Evolutionary conservation across 92 coral and sea anemone species (phyloP).

Genomic region (Zoanthus gigantus): DNA sequence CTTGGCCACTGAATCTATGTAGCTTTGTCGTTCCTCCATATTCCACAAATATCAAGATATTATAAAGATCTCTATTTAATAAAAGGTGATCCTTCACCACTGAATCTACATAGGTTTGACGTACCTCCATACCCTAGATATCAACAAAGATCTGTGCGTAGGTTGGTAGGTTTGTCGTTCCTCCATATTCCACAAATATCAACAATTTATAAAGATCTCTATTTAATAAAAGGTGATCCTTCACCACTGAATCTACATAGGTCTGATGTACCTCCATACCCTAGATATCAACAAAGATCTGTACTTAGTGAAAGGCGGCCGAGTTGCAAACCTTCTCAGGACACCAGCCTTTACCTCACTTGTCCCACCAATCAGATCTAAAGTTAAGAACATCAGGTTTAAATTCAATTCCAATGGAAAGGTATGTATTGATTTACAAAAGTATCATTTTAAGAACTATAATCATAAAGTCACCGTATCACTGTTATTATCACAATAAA

Average conservation of each 20-base stretch:
- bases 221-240: neutral
- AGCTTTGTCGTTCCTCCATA: neutral
- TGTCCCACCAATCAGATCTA: conserved; percentile 80
- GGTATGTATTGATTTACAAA: conserved; percentile 44
- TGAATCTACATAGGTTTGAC: conserved; percentile 16
- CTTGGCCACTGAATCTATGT: neutral
- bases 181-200: no score
- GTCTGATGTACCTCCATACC: neutral
- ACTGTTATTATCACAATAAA: neutral
- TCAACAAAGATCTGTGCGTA: conserved; percentile 72
- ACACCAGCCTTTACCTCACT: conserved; percentile 69
- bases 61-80: neutral
- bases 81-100: neutral
- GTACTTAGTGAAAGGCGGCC: conserved; percentile 78
- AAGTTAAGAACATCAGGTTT: conserved; percentile 74
- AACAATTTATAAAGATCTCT: no score
- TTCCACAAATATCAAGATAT: neutral
- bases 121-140: conserved; percentile 53
- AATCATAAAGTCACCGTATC: neutral
- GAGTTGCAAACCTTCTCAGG: conserved; percentile 79
- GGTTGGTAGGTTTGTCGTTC: no score
- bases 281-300: conserved; percentile 73
- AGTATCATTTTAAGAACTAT: neutral
- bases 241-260: neutral
- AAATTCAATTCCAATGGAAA: conserved; percentile 79